Percentiles rank a stretch among this genome's conserved stretches.
Evolutionary conservation across 2,888 invertebrate genomes (phyloP).

Genomic region (Amphiduros pacificus): DNA sequence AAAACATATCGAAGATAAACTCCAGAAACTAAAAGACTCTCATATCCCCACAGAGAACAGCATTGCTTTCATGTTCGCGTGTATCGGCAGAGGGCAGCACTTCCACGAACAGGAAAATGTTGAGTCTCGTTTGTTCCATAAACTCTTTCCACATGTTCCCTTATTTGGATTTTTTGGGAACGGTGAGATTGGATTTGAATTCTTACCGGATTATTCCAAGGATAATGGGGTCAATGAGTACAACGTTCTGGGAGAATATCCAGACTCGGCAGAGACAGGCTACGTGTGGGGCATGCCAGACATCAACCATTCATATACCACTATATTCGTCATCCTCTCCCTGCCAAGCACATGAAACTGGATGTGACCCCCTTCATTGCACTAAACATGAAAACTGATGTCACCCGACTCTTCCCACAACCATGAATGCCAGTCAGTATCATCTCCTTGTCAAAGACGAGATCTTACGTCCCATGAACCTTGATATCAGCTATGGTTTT

Average conservation of each 20-base stretch:
- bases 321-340: slow-evolving; percentile 29
- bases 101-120: slow-evolving; percentile 50
- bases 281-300: slow-evolving; percentile 1
- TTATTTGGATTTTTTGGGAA: slow-evolving; percentile 62
- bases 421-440: too few species aligned
- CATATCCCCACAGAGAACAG: slow-evolving; percentile 19
- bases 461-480: too few species aligned
- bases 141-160: slow-evolving; percentile 60
- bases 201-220: slow-evolving; percentile 25
- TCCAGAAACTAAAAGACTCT: slow-evolving; percentile 17
- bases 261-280: neutral
- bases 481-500: too few species aligned
- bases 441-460: too few species aligned
- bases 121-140: slow-evolving; percentile 57
- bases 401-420: too few species aligned
- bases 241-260: neutral
- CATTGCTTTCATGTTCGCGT: slow-evolving; percentile 59
- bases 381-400: too few species aligned
- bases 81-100: slow-evolving; percentile 57
- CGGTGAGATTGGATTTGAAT: slow-evolving; percentile 59
- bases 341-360: slow-evolving; percentile 5
- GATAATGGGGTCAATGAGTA: neutral
- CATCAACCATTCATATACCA: slow-evolving; percentile 27
- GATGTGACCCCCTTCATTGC: neutral
- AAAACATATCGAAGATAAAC: slow-evolving; percentile 6